phyloP scores from a whole-genome alignment of 2,113 vertebrate genomes.

The Psittacula cyanocephala region DNA sequence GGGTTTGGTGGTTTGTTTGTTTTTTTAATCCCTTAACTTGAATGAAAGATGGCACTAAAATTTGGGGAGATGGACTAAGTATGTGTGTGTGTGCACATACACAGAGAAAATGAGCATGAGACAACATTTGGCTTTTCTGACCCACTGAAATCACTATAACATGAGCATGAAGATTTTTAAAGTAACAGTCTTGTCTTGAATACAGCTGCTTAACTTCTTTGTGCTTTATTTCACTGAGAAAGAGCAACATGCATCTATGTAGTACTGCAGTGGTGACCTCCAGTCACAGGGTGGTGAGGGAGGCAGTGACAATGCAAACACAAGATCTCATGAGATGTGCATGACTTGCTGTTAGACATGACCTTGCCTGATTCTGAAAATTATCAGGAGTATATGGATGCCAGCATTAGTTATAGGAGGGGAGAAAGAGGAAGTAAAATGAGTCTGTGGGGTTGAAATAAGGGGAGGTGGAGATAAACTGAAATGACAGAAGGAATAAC shows the following conservation, averaged over 20 bases:
- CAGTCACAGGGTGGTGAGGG: not conserved
- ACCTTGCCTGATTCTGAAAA: not conserved
- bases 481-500: not conserved
- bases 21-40: not conserved
- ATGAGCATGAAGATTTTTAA: not conserved
- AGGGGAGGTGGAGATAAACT: not conserved
- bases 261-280: not conserved
- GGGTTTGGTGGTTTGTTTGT: not conserved
- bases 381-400: not conserved
- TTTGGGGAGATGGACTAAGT: not conserved
- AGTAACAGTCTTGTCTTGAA: not conserved
- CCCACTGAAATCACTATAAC: not conserved
- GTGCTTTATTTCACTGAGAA: not conserved
- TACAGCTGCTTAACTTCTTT: not conserved
- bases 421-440: not conserved
- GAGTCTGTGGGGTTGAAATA: not conserved
- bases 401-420: not conserved
- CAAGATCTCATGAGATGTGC: not conserved
- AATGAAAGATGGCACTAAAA: not conserved
- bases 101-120: not conserved
- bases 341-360: not conserved
- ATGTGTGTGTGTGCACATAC: accelerated
- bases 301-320: not conserved
- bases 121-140: not conserved
- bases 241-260: not conserved